Conservation (phyloP, 2,888 invertebrate species). For the Cheilosia variabilis region DNA sequence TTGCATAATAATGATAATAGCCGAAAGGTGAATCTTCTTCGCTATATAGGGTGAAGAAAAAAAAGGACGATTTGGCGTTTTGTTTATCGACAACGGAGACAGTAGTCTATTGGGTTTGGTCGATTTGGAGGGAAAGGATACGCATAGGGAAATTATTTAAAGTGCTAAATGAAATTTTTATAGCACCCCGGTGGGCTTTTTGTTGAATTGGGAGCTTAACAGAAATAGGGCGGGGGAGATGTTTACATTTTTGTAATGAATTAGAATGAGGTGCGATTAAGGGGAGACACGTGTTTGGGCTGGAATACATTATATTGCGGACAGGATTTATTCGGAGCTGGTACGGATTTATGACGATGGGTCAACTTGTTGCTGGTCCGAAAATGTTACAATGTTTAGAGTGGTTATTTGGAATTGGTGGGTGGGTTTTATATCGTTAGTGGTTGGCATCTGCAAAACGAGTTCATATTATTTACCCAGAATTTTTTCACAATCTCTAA, state of each 20-base stretch:
- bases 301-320: not conserved
- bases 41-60: not conserved
- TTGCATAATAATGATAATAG: slow-evolving; percentile 62
- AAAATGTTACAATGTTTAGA: too few relatives aligned
- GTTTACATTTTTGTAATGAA: slow-evolving; percentile 54
- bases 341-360: slow-evolving; percentile 10
- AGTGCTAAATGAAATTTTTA: slow-evolving; percentile 69
- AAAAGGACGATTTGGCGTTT: slow-evolving; percentile 4
- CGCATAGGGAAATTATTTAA: slow-evolving; percentile 67
- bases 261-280: slow-evolving; percentile 12
- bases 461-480: too few relatives aligned
- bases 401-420: too few relatives aligned
- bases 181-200: slow-evolving; percentile 23
- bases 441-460: too few relatives aligned
- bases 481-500: too few relatives aligned
- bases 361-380: not conserved
- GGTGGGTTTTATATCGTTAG: too few relatives aligned
- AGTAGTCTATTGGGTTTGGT: slow-evolving; percentile 37
- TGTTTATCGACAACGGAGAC: slow-evolving; percentile 41
- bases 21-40: slow-evolving; percentile 53
- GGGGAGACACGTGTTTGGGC: not conserved
- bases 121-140: slow-evolving; percentile 17
- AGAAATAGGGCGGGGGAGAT: slow-evolving; percentile 38
- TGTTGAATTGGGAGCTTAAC: slow-evolving; percentile 10
- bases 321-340: not conserved